Evolutionary conservation across 2,113 vertebrate genomes (phyloP).

Genomic region (Macrotus californicus): DNA sequence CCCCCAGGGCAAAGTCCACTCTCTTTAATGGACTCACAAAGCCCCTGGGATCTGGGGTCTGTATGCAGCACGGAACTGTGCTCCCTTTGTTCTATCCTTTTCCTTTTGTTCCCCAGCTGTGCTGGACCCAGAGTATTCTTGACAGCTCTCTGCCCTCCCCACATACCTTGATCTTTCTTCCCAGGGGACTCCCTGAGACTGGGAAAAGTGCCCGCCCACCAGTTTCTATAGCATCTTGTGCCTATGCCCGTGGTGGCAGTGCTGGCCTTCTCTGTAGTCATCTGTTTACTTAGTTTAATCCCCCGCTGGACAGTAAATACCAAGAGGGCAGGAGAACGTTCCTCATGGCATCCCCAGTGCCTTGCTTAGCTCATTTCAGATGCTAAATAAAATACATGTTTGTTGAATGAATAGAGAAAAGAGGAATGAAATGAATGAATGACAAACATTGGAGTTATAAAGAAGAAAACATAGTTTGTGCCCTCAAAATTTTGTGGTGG

Average conservation of each 20-base stretch:
- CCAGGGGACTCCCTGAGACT: not conserved
- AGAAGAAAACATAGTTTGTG: not conserved
- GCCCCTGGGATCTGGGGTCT: not conserved
- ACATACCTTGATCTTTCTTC: not conserved
- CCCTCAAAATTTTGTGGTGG: not conserved
- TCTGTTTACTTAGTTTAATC: not conserved
- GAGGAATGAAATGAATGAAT: not conserved
- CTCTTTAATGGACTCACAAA: not conserved
- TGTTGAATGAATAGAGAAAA: not conserved
- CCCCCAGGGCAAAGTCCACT: not conserved
- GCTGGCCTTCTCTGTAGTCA: not conserved
- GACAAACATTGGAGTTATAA: not conserved
- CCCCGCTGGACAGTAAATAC: not conserved
- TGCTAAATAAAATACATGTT: not conserved
- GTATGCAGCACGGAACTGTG: accelerated
- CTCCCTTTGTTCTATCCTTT: too few relatives aligned
- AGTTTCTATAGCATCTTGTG: not conserved
- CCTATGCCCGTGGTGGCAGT: too few relatives aligned
- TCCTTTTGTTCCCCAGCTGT: not conserved
- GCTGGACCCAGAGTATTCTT: not conserved
- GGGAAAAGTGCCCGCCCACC: not conserved
- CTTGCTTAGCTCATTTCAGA: not conserved
- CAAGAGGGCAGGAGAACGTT: not conserved
- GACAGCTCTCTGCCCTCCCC: not conserved
- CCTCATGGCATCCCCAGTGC: not conserved